phyloP scores from a whole-genome alignment of 2,113 vertebrate species.

The Corydoras maculifer region DNA sequence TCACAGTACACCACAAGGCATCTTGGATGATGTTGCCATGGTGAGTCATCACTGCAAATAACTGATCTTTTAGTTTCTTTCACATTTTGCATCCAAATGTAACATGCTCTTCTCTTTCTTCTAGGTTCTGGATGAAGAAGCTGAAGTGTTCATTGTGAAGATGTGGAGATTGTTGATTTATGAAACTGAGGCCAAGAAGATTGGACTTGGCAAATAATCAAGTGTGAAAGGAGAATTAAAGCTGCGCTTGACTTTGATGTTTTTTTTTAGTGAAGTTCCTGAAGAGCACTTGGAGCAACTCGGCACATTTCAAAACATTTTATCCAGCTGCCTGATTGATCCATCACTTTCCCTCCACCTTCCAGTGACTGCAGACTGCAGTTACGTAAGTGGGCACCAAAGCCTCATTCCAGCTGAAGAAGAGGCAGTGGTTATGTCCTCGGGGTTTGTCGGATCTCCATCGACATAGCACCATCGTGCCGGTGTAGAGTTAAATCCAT shows the following conservation, averaged over 20 bases:
- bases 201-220: slow-evolving; percentile 92
- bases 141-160: slow-evolving; percentile 98
- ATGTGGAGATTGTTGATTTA: slow-evolving; percentile 99
- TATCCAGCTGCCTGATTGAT: slow-evolving; percentile 10
- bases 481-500: too few relatives aligned
- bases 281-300: background rate
- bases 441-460: slow-evolving; percentile 8
- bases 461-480: too few relatives aligned
- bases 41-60: slow-evolving; percentile 64
- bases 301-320: slow-evolving; percentile 13
- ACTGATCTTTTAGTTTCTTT: too few relatives aligned
- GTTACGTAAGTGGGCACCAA: background rate
- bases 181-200: slow-evolving; percentile 99
- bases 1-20: slow-evolving; percentile 92
- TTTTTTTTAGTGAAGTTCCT: slow-evolving; percentile 16
- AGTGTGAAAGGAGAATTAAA: slow-evolving; percentile 39
- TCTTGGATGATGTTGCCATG: slow-evolving; percentile 98
- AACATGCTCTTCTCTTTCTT: background rate
- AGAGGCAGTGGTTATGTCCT: slow-evolving; percentile 21
- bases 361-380: slow-evolving; percentile 8
- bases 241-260: slow-evolving; percentile 17
- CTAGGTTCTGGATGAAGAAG: slow-evolving; percentile 97
- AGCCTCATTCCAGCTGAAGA: too few relatives aligned
- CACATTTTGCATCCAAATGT: too few relatives aligned
- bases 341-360: background rate